A percentile compares a stretch with the other conserved stretches of the same genome.
Evolutionary conservation across 2,888 invertebrate genomes (phyloP).

Genomic region (Drosophila stalkeri): DNA sequence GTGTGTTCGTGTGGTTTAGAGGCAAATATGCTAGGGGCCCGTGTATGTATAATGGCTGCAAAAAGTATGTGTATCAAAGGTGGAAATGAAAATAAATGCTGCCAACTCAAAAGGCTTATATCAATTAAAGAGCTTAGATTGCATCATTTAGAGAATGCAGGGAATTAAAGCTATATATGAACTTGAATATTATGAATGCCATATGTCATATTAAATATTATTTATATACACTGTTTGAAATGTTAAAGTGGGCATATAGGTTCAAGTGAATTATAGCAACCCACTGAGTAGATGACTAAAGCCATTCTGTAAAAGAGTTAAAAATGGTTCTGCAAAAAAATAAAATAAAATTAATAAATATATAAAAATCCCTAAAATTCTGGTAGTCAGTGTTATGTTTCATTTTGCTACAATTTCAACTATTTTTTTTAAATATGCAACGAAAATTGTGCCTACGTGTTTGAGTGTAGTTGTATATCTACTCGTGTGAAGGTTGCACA

Average conservation of each 20-base stretch:
- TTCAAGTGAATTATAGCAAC: too few species aligned
- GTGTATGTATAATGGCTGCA: conserved; percentile 15
- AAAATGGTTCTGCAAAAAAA: too few species aligned
- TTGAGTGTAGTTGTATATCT: background rate
- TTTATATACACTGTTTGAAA: background rate
- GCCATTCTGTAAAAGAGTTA: too few species aligned
- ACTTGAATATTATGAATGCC: background rate
- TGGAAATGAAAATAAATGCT: background rate
- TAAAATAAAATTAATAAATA: too few species aligned
- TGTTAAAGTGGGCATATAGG: background rate
- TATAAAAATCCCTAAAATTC: too few species aligned
- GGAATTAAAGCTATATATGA: background rate
- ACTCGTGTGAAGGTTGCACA: background rate
- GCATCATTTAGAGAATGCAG: background rate
- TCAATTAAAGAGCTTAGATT: background rate
- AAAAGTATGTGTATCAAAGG: conserved; percentile 17
- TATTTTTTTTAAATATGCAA: background rate
- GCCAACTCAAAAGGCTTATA: conserved; percentile 7
- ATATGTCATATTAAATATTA: background rate
- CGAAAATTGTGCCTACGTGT: background rate
- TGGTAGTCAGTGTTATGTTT: conserved; percentile 1
- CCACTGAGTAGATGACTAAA: too few species aligned
- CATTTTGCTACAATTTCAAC: background rate
- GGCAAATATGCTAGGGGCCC: conserved; percentile 1
- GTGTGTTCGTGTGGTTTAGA: conserved; percentile 7